Evolutionary conservation across 2,113 vertebrate genomes (phyloP), one percentile per base, ranked within the genome.

Genomic region (Oceanites oceanicus): DNA sequence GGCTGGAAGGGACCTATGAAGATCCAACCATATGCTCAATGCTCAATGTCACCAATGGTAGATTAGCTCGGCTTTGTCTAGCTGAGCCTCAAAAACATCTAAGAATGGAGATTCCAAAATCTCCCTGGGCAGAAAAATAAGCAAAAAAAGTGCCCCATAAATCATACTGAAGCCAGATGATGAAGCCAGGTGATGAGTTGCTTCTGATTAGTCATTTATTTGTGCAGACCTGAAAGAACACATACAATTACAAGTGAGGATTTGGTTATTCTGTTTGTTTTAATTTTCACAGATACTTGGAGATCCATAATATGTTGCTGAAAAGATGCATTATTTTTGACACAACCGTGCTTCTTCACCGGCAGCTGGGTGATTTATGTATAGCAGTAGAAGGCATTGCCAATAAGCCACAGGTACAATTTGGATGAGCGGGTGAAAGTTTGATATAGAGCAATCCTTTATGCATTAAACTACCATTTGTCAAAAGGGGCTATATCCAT

Each of bases 91-190:
- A 85, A 38, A 84, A 58, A 3, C 26, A 59, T 25, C 32, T 66
- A 72, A 81, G 65, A 50, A 55, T 11, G 23, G 47, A 73, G 25
- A 38, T 87, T 93, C 23, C 49, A 85, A 15, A 15, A 34, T 13
- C 21, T 42, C 29, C 80, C 61, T 78, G 42, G 26, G 40, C 13
- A 68, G 61, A 66, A 91, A 86, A 70, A 61, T 21, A 15, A 73
- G 74, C 23, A 25, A 16, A 30, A 47, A 15, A 72, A 14, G 7
- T 18, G 47, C 1, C 7, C 20, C 8, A 13, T 63, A 71, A 67
- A 92, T 96, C 90, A 94, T 93, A 75, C 36, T 11, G 61, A 86
- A 95, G 62, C 50, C 87, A 90, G 82, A 78, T 92, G 90, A 72
- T 90, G 47, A 72, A n/a, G n/a, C 50, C 87, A 90, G 82, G 80